Base-by-base conservation (phyloP, 2,113 vertebrate species). In the Carassius carassius region DNA sequence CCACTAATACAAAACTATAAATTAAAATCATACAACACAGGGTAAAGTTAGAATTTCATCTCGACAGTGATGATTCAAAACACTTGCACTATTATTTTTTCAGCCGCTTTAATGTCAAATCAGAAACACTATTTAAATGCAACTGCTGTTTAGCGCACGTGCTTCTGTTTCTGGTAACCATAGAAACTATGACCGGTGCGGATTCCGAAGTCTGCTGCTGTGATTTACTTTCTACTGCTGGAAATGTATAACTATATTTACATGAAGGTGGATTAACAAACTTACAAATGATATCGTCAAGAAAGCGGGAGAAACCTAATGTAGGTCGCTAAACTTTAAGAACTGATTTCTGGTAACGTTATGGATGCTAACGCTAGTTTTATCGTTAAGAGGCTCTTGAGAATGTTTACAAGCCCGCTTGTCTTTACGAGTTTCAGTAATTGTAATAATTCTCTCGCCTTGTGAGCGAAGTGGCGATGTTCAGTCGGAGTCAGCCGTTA, bases 161-260 rank as follows among this genome's bases (percentile, higher is more conserved):
- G 84, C 23, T 70, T 32, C 19, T 88, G 87, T 88, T 73, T 76
- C 72, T 72, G 62, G 87, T 88, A 47, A 65, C 87, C 87, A 84
- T 86, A 51, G 87, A 62, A 88, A 88, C 87, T 17, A 4, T 13
- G 73, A 23, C 37, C 19, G 74, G 21, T 62, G 11, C 17, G 3
- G 49, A 32, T n/a, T 69, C 12, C 35, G 3, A 5, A 44, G 69
- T 44, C 54, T 17, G 84, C 44, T 5, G 19, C 63, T 19, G 77
- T 82, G 87, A 84, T 88, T 86, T 81, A 74, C 29, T 83, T 81
- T 69, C 19, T 69, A 29, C 16, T 4, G 32, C 21, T 0, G 19
- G 29, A 32, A 56, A 75, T 65, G 4, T 16, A 41, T 11, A 29
- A 3, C 12, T 72, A 11, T 19, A 49, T 84, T 78, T 54, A 23